These are phyloP conservation scores for Channa maculata DNA, from an alignment of 2,113 vertebrate genomes.

Conservation along the genomic window DNA sequence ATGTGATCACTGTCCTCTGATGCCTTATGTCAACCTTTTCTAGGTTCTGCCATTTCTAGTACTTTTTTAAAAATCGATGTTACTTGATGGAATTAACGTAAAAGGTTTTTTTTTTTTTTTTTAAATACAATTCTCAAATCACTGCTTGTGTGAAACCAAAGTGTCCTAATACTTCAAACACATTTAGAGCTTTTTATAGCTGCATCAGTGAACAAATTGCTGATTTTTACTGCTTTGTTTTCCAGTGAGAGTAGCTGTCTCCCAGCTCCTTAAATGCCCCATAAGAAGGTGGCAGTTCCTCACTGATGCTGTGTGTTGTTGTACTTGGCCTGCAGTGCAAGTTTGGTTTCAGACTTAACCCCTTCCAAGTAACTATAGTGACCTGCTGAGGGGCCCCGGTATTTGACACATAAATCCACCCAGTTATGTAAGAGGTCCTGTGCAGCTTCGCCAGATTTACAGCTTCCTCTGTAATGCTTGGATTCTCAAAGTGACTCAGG, in stretches of 20 bases:
- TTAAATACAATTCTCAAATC: no score
- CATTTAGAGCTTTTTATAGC: neutral
- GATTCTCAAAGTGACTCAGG: constrained; percentile 42
- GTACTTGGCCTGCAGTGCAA: constrained; percentile 34
- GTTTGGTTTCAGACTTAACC: constrained; percentile 3
- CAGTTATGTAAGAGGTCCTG: constrained; percentile 55
- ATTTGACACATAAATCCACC: constrained; percentile 49
- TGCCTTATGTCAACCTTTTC: no score
- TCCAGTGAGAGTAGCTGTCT: neutral
- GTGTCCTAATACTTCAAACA: no score
- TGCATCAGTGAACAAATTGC: constrained; percentile 6
- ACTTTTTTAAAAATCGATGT: no score
- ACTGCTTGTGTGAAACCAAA: neutral
- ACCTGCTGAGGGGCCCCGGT: constrained; percentile 43
- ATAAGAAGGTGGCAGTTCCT: constrained; percentile 29
- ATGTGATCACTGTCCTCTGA: no score
- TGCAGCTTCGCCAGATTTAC: constrained; percentile 13
- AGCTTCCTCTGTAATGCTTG: constrained; percentile 34
- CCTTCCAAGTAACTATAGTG: constrained; percentile 7
- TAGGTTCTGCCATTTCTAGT: no score
- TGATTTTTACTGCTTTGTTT: constrained; percentile 26
- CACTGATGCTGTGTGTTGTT: constrained; percentile 25
- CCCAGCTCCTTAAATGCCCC: constrained; percentile 1
- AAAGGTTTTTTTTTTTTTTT: neutral
- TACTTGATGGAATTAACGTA: no score